Percentiles rank a stretch among this genome's conserved stretches.
These are phyloP conservation scores for Alligator sinensis DNA, from an alignment of 2,113 vertebrate species.

Conservation along the genomic window DNA sequence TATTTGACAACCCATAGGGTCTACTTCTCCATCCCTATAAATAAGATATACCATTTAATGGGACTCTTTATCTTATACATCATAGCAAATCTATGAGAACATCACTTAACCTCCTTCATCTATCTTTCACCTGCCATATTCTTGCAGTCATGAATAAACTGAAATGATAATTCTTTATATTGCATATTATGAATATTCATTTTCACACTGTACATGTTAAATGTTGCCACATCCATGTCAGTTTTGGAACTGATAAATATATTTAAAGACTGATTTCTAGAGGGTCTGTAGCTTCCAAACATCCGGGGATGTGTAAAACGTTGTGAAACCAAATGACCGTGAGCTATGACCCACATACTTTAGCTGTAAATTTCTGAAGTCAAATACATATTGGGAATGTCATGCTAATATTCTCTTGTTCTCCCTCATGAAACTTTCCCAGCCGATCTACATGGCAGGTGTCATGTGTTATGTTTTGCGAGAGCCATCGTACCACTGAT, in stretches of 20 bases:
- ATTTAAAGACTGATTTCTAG: conserved; percentile 49
- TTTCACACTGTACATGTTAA: conserved; percentile 59
- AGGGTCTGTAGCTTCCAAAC: conserved; percentile 28
- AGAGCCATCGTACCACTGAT: not conserved
- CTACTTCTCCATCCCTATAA: conserved; percentile 76
- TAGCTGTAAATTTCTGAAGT: conserved; percentile 64
- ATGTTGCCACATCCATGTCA: conserved; percentile 40
- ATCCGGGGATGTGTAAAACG: conserved; percentile 64
- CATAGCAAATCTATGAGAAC: conserved; percentile 73
- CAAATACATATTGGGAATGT: conserved; percentile 47
- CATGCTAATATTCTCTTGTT: conserved; percentile 65
- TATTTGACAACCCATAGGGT: conserved; percentile 79
- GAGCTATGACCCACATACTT: conserved; percentile 65
- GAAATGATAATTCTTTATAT: conserved; percentile 61
- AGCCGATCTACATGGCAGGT: conserved; percentile 45
- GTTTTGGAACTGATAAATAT: conserved; percentile 53
- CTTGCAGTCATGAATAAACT: conserved; percentile 65
- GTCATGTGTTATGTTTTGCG: not conserved
- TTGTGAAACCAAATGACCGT: conserved; percentile 60
- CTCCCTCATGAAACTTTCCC: conserved; percentile 33
- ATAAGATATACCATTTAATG: conserved; percentile 82
- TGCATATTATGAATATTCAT: conserved; percentile 67
- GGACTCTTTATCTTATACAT: conserved; percentile 77
- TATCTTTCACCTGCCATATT: conserved; percentile 67
- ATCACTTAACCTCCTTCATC: conserved; percentile 78